These are phyloP conservation scores for Empis stercorea DNA, from an alignment of 2,888 invertebrate species.

Conservation along the genomic window DNA sequence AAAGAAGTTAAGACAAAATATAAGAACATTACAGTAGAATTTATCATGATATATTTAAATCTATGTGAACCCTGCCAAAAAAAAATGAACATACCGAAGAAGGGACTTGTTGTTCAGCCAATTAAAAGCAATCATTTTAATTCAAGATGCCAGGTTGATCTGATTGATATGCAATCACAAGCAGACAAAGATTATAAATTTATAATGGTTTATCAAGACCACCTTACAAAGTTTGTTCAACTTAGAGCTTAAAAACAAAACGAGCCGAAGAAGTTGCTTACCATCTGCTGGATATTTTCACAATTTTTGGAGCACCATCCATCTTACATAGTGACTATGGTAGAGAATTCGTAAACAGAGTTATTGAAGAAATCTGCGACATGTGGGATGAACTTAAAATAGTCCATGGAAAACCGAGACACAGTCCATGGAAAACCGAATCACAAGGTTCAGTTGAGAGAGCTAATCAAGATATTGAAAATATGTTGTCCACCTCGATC, in stretches of 20 bases:
- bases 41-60: conserved; percentile 10
- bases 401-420: conserved; percentile 28
- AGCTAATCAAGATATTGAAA: conserved; percentile 22
- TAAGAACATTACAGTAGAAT: conserved; percentile 10
- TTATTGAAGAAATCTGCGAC: conserved; percentile 10
- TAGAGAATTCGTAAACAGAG: conserved; percentile 13
- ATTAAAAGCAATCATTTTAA: conserved; percentile 18
- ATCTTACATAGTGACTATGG: conserved; percentile 13
- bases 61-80: conserved; percentile 11
- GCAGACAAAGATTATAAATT: conserved; percentile 25
- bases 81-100: conserved; percentile 3
- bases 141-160: conserved; percentile 26
- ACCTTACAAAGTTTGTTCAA: conserved; percentile 30
- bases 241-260: conserved; percentile 26
- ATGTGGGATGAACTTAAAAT: conserved; percentile 25
- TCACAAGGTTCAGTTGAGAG: conserved; percentile 26
- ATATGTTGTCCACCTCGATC: conserved; percentile 29
- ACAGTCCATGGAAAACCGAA: no score
- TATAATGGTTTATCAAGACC: conserved; percentile 20
- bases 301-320: conserved; percentile 18
- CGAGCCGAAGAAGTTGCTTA: conserved; percentile 26
- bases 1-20: conserved; percentile 9
- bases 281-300: conserved; percentile 27
- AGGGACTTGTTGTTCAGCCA: neutral
- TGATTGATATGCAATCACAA: conserved; percentile 27